Percentiles rank a stretch among this genome's conserved stretches.
These are phyloP conservation scores for Amphimedon queenslandica DNA, from an alignment of 37 sponge, comb jelly and placozoan genomes.

Conservation along the genomic window DNA sequence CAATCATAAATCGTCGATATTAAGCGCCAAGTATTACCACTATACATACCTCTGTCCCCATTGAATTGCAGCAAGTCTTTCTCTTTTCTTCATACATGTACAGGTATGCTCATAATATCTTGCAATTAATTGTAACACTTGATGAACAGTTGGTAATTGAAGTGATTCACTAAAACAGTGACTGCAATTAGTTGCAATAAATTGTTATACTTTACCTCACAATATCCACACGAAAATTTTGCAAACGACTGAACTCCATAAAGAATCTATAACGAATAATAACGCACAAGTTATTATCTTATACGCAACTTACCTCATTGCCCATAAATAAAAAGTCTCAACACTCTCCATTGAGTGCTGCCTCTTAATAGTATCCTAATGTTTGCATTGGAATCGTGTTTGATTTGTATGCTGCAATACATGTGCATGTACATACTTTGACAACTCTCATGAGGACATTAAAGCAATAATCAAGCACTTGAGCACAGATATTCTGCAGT, in stretches of 20 bases:
- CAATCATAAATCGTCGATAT: too few species aligned
- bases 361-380: constrained; percentile 70
- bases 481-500: constrained; percentile 67
- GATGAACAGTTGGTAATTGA: constrained; percentile 57
- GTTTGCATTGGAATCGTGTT: too few species aligned
- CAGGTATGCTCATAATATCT: constrained; percentile 72
- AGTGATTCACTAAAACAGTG: constrained; percentile 57
- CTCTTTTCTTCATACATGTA: constrained; percentile 63
- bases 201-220: constrained; percentile 43
- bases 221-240: constrained; percentile 77
- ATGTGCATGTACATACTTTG: constrained; percentile 31
- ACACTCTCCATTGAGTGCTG: constrained; percentile 82
- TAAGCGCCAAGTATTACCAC: too few species aligned
- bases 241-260: constrained; percentile 80
- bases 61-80: constrained; percentile 15
- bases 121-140: constrained; percentile 57
- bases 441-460: constrained; percentile 84
- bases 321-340: constrained; percentile 94
- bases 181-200: not conserved
- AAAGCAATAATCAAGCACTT: constrained; percentile 87
- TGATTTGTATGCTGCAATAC: not conserved
- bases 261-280: constrained; percentile 47
- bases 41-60: constrained; percentile 68
- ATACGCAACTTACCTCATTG: constrained; percentile 51
- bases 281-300: not conserved